Percentiles rank a stretch among this genome's conserved stretches.
Evolutionary conservation across 2,888 invertebrate genomes (phyloP).

Genomic region (Amaurobius ferox): DNA sequence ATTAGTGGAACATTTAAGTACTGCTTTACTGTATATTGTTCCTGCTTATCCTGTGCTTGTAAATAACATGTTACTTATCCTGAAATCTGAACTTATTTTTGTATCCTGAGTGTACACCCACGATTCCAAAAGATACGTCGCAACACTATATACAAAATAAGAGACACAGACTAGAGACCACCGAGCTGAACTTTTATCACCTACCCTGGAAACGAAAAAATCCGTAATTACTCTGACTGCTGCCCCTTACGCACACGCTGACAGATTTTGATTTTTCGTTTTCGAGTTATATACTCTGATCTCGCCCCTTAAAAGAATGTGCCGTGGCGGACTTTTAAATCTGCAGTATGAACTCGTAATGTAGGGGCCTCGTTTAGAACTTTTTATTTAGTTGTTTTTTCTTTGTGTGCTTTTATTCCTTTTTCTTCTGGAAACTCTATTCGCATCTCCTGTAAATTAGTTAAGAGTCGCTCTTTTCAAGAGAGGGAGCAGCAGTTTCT

Average conservation of each 20-base stretch:
- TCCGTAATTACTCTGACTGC: slow-evolving; percentile 53
- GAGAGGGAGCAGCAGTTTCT: neutral
- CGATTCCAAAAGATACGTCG: too few species aligned
- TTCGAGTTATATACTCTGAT: neutral
- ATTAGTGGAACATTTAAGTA: too few species aligned
- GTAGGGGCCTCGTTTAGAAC: slow-evolving; percentile 8
- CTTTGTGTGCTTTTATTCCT: too few species aligned
- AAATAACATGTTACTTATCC: too few species aligned
- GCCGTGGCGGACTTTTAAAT: slow-evolving; percentile 12
- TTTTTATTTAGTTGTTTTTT: neutral
- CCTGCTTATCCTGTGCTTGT: too few species aligned
- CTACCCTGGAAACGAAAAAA: slow-evolving; percentile 27
- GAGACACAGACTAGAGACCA: neutral
- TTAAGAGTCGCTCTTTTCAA: neutral
- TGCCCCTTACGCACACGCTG: neutral
- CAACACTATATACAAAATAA: neutral
- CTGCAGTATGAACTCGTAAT: slow-evolving; percentile 9
- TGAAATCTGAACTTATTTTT: too few species aligned
- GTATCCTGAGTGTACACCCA: too few species aligned
- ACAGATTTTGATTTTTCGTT: slow-evolving; percentile 1
- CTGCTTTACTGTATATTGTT: too few species aligned
- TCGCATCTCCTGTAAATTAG: slow-evolving; percentile 11
- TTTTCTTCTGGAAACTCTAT: neutral
- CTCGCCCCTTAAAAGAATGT: neutral
- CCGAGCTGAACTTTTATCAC: slow-evolving; percentile 62